These are phyloP conservation scores for Leucozona laternaria DNA, from an alignment of 2,888 invertebrate species.

Conservation along the genomic window DNA sequence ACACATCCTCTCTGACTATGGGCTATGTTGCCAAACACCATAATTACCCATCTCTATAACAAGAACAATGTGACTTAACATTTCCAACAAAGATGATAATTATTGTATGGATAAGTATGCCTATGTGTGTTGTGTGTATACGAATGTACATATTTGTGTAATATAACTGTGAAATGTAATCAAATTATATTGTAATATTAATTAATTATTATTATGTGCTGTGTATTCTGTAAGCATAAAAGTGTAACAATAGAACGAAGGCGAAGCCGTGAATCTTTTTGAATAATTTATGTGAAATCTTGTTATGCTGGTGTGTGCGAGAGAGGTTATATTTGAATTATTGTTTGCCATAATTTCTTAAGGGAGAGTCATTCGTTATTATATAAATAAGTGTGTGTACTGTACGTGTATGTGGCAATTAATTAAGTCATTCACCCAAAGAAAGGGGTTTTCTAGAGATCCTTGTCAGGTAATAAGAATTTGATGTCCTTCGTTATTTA, in stretches of 20 bases:
- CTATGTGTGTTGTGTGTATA: slow-evolving; percentile 9
- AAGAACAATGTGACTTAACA: slow-evolving; percentile 17
- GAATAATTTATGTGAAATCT: slow-evolving; percentile 59
- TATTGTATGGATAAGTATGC: neutral
- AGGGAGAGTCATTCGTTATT: slow-evolving; percentile 27
- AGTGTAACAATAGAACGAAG: slow-evolving; percentile 11
- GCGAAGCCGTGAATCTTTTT: slow-evolving; percentile 36
- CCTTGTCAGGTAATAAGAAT: slow-evolving; percentile 51
- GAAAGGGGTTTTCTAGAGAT: slow-evolving; percentile 4
- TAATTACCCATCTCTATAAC: neutral
- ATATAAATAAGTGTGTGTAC: neutral
- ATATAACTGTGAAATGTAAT: slow-evolving; percentile 39
- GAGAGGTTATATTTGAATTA: slow-evolving; percentile 18
- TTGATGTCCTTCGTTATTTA: slow-evolving; percentile 35
- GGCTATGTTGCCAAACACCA: neutral
- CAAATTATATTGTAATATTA: slow-evolving; percentile 65
- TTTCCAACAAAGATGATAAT: slow-evolving; percentile 20
- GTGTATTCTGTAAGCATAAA: slow-evolving; percentile 39
- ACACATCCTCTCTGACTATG: neutral
- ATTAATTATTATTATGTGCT: slow-evolving; percentile 46
- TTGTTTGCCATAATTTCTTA: slow-evolving; percentile 34
- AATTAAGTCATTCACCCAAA: slow-evolving; percentile 46
- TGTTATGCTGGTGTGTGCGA: slow-evolving; percentile 12
- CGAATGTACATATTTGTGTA: neutral
- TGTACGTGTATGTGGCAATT: slow-evolving; percentile 35